These are phyloP conservation scores for Rhagium mordax DNA, from an alignment of 2,888 invertebrate genomes.

Conservation along the genomic window DNA sequence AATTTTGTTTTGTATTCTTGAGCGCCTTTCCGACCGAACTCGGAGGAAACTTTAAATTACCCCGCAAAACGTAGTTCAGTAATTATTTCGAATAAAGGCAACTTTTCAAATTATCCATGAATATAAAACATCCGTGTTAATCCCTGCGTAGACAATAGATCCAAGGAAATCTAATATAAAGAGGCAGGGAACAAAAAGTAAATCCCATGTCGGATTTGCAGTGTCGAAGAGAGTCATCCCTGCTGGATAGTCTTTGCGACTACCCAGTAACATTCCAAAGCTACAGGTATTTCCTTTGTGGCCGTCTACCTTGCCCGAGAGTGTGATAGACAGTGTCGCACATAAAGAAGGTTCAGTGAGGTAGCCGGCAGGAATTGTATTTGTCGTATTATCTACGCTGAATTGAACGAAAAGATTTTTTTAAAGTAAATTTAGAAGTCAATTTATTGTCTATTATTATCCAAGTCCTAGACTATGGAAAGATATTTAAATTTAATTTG, in stretches of 20 bases:
- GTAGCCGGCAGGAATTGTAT: not conserved
- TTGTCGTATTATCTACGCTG: not conserved
- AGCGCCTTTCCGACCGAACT: too few relatives aligned
- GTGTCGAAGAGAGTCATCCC: constrained; percentile 6
- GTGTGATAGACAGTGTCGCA: constrained; percentile 26
- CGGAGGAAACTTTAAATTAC: not conserved
- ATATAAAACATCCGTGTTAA: constrained; percentile 6
- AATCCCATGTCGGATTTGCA: constrained; percentile 13
- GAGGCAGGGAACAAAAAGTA: constrained; percentile 1
- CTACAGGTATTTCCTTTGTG: constrained; percentile 64
- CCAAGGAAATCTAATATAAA: constrained; percentile 15
- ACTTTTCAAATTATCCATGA: not conserved
- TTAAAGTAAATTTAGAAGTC: too few relatives aligned
- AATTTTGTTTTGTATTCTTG: too few relatives aligned
- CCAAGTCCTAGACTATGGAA: too few relatives aligned
- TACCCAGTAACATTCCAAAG: constrained; percentile 57
- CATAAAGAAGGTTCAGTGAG: not conserved
- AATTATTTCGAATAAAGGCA: not conserved
- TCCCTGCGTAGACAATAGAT: constrained; percentile 5
- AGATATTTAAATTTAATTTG: too few relatives aligned
- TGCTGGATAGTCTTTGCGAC: constrained; percentile 20
- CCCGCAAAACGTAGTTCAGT: not conserved
- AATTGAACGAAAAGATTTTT: too few relatives aligned
- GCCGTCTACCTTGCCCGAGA: constrained; percentile 42
- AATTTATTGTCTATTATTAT: too few relatives aligned